A percentile compares a stretch with the other conserved stretches of the same genome.
phyloP scores from a whole-genome alignment of 2,888 invertebrate genomes.

The Stenchaetothrips biformis region DNA sequence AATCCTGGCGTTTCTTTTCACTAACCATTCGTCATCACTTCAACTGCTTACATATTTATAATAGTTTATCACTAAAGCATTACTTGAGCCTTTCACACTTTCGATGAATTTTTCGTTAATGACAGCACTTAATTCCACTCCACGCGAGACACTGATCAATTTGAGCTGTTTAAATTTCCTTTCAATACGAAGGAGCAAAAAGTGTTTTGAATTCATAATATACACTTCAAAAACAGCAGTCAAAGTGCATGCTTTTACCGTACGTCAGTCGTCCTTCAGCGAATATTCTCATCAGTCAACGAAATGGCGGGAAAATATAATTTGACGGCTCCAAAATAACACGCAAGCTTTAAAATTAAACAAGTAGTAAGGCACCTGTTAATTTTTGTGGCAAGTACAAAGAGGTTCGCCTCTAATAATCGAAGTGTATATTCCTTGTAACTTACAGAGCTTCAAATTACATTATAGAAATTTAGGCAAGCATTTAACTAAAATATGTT shows the following conservation, averaged over 20 bases:
- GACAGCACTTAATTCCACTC: conserved; percentile 9
- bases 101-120: conserved; percentile 16
- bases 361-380: conserved; percentile 17
- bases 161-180: conserved; percentile 11
- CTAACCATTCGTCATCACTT: conserved; percentile 14
- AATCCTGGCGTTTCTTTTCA: neutral
- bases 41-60: conserved; percentile 5
- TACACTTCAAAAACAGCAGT: conserved; percentile 14
- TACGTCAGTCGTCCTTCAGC: conserved; percentile 20
- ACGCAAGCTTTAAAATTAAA: conserved; percentile 14
- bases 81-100: conserved; percentile 22
- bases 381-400: neutral
- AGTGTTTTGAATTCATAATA: neutral
- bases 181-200: neutral
- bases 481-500: conserved; percentile 18
- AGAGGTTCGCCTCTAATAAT: neutral
- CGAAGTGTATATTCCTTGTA: neutral
- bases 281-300: conserved; percentile 17
- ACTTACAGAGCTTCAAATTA: neutral
- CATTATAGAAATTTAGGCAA: neutral
- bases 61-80: conserved; percentile 20
- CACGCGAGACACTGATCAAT: neutral
- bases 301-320: conserved; percentile 17
- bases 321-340: conserved; percentile 14
- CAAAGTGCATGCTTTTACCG: conserved; percentile 18